Evolutionary conservation across 2,797 vertebrate species (phyloP), one percentile per base, ranked within the genome.

Genomic region (Rallus crepitans): DNA sequence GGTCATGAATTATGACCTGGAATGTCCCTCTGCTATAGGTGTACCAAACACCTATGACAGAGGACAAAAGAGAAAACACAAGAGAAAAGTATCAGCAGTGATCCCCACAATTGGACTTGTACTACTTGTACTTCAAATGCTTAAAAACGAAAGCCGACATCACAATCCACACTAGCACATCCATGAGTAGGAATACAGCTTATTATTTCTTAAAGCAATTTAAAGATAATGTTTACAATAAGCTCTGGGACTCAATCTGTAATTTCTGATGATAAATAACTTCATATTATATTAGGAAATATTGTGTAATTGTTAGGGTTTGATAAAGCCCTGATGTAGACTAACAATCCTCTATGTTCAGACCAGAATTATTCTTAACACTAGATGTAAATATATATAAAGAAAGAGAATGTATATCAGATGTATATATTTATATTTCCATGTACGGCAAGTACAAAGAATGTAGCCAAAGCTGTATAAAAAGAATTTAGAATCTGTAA

Each of bases 211-310:
- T 40, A 25, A 13, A 33, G 13, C 11, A 69, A 80, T 69, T 68
- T 48, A 40, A 94, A 69, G 10, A 15, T 40, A 25, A 56, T 15
- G 6, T 55, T 87, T 69, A 25, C 25, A 82, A 30, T 42, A 77
- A 7, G 19, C 0, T 72, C 16, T 72, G 15, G 1, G 20, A 40
- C 10, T 48, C 14, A 27, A 0, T 7, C 50, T 35, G 8, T n/a
- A 65, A 87, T 35, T 93, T 76, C 25, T 72, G n/a, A 57, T 3
- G 0, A 60, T 40, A 55, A 52, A 79, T 68, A 50, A 69, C 3
- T 8, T 76, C 19, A 23, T 16, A 39, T 8, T 78, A 27, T 65
- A 7, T 19, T 59, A 13, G 83, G 33, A 66, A 82, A 75, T 12
- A 53, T 12, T 31, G 6, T 20, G 3, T 31, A 71, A 30, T 8